Percentiles rank a stretch among this genome's conserved stretches.
Conservation (phyloP, 92 coral and sea anemone genomes). For the Zoanthus sansibaricus region DNA sequence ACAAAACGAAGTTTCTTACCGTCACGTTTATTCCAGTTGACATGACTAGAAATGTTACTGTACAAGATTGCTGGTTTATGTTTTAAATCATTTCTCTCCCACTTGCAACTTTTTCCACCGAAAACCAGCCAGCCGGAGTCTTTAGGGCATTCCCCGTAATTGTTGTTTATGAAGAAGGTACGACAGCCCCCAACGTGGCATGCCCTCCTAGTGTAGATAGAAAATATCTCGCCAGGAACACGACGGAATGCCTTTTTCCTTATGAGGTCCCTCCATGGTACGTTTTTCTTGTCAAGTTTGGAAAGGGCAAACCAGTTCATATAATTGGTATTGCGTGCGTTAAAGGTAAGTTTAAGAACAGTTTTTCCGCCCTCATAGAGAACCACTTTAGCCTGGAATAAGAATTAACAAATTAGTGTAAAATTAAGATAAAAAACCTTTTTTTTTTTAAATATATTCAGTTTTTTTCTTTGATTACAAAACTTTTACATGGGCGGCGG, state of each 20-base stretch:
- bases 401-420: not conserved
- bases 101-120: not conserved
- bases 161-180: conserved; percentile 35
- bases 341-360: conserved; percentile 15
- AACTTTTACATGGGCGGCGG: no score
- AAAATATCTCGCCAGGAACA: not conserved
- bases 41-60: not conserved
- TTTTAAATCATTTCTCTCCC: conserved; percentile 4
- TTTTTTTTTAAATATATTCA: no score
- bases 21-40: conserved; percentile 7
- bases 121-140: conserved; percentile 35
- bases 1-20: not conserved
- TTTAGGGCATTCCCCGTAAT: not conserved
- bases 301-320: conserved; percentile 14
- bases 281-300: not conserved
- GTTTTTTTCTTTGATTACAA: no score
- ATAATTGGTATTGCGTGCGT: not conserved
- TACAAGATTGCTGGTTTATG: conserved; percentile 35
- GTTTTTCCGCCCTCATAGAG: not conserved
- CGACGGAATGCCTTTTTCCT: no score
- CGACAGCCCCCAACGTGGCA: conserved; percentile 20
- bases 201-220: not conserved
- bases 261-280: conserved; percentile 16
- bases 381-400: conserved; percentile 19
- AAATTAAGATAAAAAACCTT: not conserved